A percentile compares a stretch with the other conserved stretches of the same genome.
These are phyloP conservation scores for Rhingia campestris DNA, from an alignment of 2,888 invertebrate genomes.

Conservation along the genomic window DNA sequence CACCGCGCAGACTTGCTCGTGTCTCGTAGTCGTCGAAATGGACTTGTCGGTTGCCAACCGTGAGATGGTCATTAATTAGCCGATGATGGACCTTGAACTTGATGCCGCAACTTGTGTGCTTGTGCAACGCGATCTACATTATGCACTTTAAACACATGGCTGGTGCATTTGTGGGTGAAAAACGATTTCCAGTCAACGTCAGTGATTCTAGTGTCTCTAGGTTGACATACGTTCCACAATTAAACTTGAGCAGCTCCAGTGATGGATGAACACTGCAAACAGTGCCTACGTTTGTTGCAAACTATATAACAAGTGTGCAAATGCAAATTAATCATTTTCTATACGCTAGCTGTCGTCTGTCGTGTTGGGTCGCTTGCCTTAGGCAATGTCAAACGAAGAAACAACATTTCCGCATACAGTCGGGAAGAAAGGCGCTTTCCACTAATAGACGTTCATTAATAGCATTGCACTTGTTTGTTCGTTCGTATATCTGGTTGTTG, in stretches of 20 bases:
- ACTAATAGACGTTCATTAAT: constrained; percentile 54
- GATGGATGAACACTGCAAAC: constrained; percentile 22
- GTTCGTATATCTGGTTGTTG: constrained; percentile 15
- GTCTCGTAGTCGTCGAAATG: neutral
- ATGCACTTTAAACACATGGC: neutral
- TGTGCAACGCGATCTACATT: constrained; percentile 36
- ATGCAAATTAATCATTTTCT: constrained; percentile 50
- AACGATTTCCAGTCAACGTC: constrained; percentile 36
- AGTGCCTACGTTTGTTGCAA: constrained; percentile 1
- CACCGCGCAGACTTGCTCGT: constrained; percentile 22
- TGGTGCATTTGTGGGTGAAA: constrained; percentile 44
- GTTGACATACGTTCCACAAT: constrained; percentile 44
- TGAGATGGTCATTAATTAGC: constrained; percentile 68
- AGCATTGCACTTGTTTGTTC: constrained; percentile 63
- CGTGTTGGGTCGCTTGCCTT: constrained; percentile 9
- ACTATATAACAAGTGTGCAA: neutral
- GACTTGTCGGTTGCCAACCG: constrained; percentile 25
- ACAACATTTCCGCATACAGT: constrained; percentile 52
- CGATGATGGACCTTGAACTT: constrained; percentile 68
- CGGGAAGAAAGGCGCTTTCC: constrained; percentile 44
- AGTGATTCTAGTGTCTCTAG: constrained; percentile 33
- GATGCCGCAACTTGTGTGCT: constrained; percentile 29
- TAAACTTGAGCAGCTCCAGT: constrained; percentile 19
- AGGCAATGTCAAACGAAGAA: constrained; percentile 36
- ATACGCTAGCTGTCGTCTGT: neutral